These are phyloP conservation scores for Aphidoletes aphidimyza DNA, from an alignment of 2,888 invertebrate species.

Conservation along the genomic window DNA sequence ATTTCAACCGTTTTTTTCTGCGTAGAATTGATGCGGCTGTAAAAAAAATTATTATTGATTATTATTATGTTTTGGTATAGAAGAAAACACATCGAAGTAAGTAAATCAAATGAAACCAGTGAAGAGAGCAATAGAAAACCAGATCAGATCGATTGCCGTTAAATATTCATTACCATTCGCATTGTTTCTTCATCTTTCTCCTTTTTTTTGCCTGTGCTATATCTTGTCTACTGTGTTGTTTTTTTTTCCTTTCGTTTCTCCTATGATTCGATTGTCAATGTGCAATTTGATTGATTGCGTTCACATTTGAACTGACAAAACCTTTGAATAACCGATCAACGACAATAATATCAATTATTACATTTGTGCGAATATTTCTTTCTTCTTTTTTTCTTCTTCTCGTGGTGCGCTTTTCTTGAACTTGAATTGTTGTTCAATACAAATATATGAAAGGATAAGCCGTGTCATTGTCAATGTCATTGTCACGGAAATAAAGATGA, in stretches of 20 bases:
- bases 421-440: no score
- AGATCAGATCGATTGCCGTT: constrained; percentile 26
- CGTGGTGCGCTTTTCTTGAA: no score
- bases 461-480: neutral
- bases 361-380: neutral
- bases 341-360: constrained; percentile 26
- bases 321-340: neutral
- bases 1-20: neutral
- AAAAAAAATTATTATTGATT: neutral
- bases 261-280: neutral
- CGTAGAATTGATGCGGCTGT: neutral
- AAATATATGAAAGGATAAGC: neutral
- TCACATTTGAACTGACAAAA: constrained; percentile 8
- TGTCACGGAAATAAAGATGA: neutral
- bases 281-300: constrained; percentile 17
- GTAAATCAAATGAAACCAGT: neutral
- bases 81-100: neutral
- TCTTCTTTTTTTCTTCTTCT: neutral
- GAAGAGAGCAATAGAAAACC: neutral
- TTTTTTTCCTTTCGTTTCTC: neutral
- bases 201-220: no score
- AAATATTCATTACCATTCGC: neutral
- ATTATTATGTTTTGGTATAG: neutral
- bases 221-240: neutral
- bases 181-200: neutral